phyloP scores from a whole-genome alignment of 2,797 vertebrate genomes.

The Xenopus petersii region DNA sequence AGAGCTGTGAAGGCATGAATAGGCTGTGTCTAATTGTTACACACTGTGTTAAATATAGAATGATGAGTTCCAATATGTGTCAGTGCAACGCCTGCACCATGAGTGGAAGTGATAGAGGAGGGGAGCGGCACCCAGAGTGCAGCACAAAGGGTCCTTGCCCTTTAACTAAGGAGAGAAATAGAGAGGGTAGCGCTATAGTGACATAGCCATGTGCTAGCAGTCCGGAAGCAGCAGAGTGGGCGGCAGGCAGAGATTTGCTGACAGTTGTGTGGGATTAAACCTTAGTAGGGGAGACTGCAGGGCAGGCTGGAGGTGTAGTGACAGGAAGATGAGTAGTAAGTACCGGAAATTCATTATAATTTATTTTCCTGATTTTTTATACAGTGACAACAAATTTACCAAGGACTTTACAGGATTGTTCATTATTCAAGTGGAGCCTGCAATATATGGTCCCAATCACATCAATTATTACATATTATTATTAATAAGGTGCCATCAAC shows the following conservation, averaged over 20 bases:
- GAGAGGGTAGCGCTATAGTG: conserved; percentile 4
- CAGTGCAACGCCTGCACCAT: conserved; percentile 18
- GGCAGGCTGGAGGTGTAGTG: no score
- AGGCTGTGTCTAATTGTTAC: conserved; percentile 22
- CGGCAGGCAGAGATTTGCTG: not conserved
- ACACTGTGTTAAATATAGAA: conserved; percentile 45
- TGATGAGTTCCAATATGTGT: conserved; percentile 43
- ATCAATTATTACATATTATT: no score
- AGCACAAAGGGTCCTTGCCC: not conserved
- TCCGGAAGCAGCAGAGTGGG: not conserved
- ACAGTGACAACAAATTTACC: no score
- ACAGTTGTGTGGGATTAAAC: not conserved
- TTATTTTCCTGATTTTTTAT: no score
- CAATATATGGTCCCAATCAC: no score
- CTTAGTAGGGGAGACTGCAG: no score
- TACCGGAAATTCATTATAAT: no score
- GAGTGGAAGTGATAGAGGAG: conserved; percentile 20
- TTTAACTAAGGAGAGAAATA: not conserved
- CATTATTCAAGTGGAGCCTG: no score
- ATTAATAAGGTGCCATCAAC: no score
- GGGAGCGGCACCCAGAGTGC: conserved; percentile 29
- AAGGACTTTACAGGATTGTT: no score
- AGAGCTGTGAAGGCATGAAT: conserved; percentile 4
- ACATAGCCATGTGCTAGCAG: not conserved
- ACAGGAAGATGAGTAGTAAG: no score